Conservation (phyloP, 2,888 invertebrate genomes). For the Ecliptopera silaceata region DNA sequence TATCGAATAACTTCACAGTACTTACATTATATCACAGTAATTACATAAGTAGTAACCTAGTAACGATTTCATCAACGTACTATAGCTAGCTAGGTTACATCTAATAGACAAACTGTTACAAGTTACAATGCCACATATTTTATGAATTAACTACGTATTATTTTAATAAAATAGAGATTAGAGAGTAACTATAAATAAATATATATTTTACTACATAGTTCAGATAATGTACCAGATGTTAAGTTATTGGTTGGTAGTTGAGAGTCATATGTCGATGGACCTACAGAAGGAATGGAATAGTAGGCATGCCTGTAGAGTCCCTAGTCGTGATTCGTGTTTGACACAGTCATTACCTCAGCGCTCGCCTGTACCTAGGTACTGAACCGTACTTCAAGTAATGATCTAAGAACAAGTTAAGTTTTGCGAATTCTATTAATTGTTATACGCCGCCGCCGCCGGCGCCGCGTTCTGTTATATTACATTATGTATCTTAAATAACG, state of each 20-base stretch:
- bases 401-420: constrained; percentile 59
- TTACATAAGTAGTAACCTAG: too few species aligned
- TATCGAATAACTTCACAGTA: constrained; percentile 23
- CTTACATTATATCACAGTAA: too few species aligned
- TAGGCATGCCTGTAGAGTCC: too few species aligned
- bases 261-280: neutral
- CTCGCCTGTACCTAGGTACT: constrained; percentile 1
- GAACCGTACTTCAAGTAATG: neutral
- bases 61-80: too few species aligned
- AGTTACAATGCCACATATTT: constrained; percentile 17
- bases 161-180: constrained; percentile 5
- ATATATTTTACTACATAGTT: constrained; percentile 10
- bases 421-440: constrained; percentile 67
- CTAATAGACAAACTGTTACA: constrained; percentile 4
- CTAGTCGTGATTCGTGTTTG: neutral
- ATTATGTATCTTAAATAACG: constrained; percentile 21
- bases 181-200: constrained; percentile 4
- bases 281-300: neutral
- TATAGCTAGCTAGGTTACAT: neutral
- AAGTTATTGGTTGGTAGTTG: constrained; percentile 3
- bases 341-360: constrained; percentile 3
- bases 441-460: constrained; percentile 29
- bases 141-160: constrained; percentile 20
- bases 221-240: constrained; percentile 3
- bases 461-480: constrained; percentile 19